Percentiles rank a stretch among this genome's conserved stretches.
Evolutionary conservation across 2,888 invertebrate species (phyloP).

Genomic region (Protodeltote pygarga): DNA sequence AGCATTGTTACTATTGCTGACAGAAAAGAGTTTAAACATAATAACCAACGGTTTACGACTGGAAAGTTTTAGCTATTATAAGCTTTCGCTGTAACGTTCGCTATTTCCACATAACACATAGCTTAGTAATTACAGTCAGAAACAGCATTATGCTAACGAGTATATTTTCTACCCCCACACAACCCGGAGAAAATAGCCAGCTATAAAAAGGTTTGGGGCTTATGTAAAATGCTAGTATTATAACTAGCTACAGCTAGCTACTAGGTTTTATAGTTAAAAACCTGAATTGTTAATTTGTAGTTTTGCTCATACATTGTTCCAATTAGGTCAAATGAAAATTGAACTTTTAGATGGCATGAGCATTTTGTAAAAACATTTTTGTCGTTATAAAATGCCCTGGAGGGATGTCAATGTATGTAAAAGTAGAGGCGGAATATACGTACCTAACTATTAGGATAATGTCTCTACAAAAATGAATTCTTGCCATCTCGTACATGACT

Average conservation of each 20-base stretch:
- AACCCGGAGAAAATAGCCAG: conserved; percentile 36
- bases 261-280: conserved; percentile 39
- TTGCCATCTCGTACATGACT: too few relatives aligned
- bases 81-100: conserved; percentile 49
- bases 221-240: conserved; percentile 39
- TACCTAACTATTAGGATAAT: too few relatives aligned
- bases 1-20: conserved; percentile 42
- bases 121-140: conserved; percentile 59
- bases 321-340: conserved; percentile 11
- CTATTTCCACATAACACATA: conserved; percentile 50
- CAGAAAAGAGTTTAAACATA: conserved; percentile 43
- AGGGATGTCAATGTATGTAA: too few relatives aligned
- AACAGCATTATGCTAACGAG: conserved; percentile 60
- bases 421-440: too few relatives aligned
- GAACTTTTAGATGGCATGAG: not conserved
- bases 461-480: too few relatives aligned
- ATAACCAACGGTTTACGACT: conserved; percentile 36
- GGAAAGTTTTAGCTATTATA: conserved; percentile 45
- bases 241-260: conserved; percentile 11
- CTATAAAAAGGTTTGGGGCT: conserved; percentile 42
- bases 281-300: conserved; percentile 35
- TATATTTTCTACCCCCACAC: conserved; percentile 51
- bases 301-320: conserved; percentile 16
- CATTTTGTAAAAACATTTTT: not conserved
- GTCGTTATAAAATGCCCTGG: too few relatives aligned